Conservation (phyloP, 2,888 invertebrate genomes). For the Hyalella azteca region DNA sequence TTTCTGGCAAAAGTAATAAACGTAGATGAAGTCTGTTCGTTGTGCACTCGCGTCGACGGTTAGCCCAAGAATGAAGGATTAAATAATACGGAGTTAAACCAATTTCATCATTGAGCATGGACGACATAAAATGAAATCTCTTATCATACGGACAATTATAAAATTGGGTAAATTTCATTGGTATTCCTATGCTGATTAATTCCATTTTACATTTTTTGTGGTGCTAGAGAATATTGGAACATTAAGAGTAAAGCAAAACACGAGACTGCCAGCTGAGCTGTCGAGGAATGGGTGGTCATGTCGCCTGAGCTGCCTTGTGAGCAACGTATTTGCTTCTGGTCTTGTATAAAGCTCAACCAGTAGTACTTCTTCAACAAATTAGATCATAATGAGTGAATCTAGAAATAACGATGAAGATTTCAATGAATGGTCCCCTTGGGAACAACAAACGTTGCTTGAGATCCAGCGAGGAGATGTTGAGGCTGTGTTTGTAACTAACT, state of each 20-base stretch:
- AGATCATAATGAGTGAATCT: slow-evolving; percentile 53
- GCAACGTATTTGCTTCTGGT: not conserved
- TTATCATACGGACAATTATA: too few species aligned
- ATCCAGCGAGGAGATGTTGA: slow-evolving; percentile 46
- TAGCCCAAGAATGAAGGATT: too few species aligned
- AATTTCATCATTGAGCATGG: too few species aligned
- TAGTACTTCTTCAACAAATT: not conserved
- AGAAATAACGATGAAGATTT: slow-evolving; percentile 52
- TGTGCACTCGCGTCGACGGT: too few species aligned
- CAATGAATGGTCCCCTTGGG: slow-evolving; percentile 54
- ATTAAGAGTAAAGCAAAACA: slow-evolving; percentile 1
- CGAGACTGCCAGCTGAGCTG: slow-evolving; percentile 18
- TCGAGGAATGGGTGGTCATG: not conserved
- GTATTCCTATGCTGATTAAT: too few species aligned
- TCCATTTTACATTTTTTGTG: too few species aligned
- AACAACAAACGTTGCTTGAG: slow-evolving; percentile 51
- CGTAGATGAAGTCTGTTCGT: too few species aligned
- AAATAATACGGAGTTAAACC: too few species aligned
- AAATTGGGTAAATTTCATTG: too few species aligned
- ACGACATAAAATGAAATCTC: too few species aligned
- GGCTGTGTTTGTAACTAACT: slow-evolving; percentile 41
- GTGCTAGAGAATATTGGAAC: slow-evolving; percentile 13
- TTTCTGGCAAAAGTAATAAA: too few species aligned
- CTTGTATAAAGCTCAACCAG: not conserved
- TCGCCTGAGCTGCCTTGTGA: not conserved